Base-by-base conservation (phyloP, 2,113 vertebrate genomes). In the Rhinolophus sinicus region DNA sequence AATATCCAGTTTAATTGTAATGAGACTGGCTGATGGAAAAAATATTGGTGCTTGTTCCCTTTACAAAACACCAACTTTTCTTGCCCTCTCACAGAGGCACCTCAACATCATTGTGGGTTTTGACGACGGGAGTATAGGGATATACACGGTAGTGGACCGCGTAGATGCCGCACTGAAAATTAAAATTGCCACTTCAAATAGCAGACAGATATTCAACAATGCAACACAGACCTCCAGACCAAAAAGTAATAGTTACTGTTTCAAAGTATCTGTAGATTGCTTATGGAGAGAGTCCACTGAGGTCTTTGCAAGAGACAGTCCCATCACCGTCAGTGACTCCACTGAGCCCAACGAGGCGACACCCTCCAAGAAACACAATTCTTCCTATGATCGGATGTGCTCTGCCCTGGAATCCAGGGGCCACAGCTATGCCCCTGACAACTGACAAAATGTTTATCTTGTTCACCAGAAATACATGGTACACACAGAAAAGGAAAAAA, bases 171-270 rank as follows among this genome's bases (percentile, higher is more conserved):
- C 99, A 6, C 98, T 99, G 96, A 99, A 99, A 97, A 99, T 99
- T 95, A 99, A 99, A 98, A 99, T 99, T 16, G 99, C 99, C 97
- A 99, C 99, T 85, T 99, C 99, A 60, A 99, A 99, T 96, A 99
- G 99, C 98, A 99, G 99, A 35, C 99, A 99, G 96, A 99, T 99
- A 97, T 99, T 99, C 98, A 99, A 99, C 98, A 99, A 98, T 0
- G 83, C 99, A 60, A 98, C 99, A 5, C 99, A 99, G 97, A 98
- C 99, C 92, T 99, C 99, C 94, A 99, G 99, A 84, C 99, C 99
- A 50, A 99, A 99, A 97, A 99, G 99, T 76, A 98, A 98, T 90
- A 99, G 98, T 97, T 99, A 99, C n/a, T 99, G 98, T 97, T 99
- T 99, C 97, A 99, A 99, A 98, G 98, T 96, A n/a, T 98, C 99